A percentile compares a stretch with the other conserved stretches of the same genome.
Evolutionary conservation across 2,797 vertebrate genomes (phyloP).

Genomic region (Pristis pectinata): DNA sequence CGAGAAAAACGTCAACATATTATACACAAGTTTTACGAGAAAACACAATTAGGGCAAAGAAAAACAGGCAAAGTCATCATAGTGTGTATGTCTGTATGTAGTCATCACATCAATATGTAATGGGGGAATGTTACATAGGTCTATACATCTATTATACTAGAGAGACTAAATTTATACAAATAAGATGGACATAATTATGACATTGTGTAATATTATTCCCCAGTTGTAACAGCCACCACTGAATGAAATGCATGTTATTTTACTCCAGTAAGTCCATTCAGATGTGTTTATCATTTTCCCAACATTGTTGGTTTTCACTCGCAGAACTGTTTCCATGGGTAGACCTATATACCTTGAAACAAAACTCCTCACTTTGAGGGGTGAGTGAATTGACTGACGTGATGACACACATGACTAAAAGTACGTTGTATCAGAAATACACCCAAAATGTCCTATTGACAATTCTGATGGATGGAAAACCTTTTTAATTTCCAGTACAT

Average conservation of each 20-base stretch:
- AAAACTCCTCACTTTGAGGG: background rate
- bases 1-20: no score
- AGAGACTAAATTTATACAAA: background rate
- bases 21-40: no score
- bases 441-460: background rate
- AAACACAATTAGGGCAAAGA: no score
- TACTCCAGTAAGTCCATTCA: background rate
- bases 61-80: no score
- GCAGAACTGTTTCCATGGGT: background rate
- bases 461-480: background rate
- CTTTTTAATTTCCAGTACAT: no score
- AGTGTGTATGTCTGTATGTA: no score
- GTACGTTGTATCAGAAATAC: background rate
- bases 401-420: background rate
- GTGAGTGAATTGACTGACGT: background rate
- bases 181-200: background rate
- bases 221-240: background rate
- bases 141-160: background rate
- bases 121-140: background rate
- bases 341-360: background rate
- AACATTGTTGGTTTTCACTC: background rate
- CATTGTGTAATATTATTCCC: slow-evolving; percentile 1
- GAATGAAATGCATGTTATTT: background rate
- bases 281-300: background rate
- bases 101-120: background rate